Evolutionary conservation across 2,797 vertebrate species (phyloP), one percentile per base, ranked within the genome.

Genomic region (Lacerta agilis): DNA sequence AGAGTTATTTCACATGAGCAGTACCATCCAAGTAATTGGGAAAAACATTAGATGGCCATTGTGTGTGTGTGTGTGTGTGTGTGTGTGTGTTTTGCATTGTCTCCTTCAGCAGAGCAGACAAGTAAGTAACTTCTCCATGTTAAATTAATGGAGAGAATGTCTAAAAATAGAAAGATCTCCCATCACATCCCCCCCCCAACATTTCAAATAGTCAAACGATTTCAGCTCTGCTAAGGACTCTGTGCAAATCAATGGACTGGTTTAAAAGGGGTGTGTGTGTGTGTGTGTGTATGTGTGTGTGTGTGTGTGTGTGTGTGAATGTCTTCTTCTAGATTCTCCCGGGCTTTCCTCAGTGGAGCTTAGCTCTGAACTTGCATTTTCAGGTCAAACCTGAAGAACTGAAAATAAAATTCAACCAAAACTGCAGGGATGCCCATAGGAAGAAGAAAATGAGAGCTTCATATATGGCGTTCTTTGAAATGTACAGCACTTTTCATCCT

Each of bases 161-260:
- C 41, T 89, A 23, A 77, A 85, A 2, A 73, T 33, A 85, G 73
- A 67, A 86, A 79, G n/a, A 1, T 4, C 15, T 83, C 91, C 93
- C 36, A 45, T 83, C 38, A 83, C 58, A 13, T 73, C n/a, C 27
- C 76, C 10, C n/a, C 76, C 15, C 49, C 69, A 25, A 88, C 86
- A 29, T 87, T 92, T 91, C 83, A 87, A 92, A 64, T 5, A 89
- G 82, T 27, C 36, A 71, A 3, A 82, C 76, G 8, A 73, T 91
- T 92, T 91, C 79, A 4, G 4, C 86, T 90, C 58, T 71, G 83
- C 86, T 86, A 77, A 83, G 85, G 69, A 82, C 66, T 82, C 49
- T 76, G 86, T 90, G 90, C 78, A 82, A 92, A 85, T 66, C 91
- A 84, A 27, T 61, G 83, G 0, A 76, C 25, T 25, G 67, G 75